Percentiles rank a stretch among this genome's conserved stretches.
phyloP scores from a whole-genome alignment of 2,888 invertebrate species.

The Nyleta sp. region DNA sequence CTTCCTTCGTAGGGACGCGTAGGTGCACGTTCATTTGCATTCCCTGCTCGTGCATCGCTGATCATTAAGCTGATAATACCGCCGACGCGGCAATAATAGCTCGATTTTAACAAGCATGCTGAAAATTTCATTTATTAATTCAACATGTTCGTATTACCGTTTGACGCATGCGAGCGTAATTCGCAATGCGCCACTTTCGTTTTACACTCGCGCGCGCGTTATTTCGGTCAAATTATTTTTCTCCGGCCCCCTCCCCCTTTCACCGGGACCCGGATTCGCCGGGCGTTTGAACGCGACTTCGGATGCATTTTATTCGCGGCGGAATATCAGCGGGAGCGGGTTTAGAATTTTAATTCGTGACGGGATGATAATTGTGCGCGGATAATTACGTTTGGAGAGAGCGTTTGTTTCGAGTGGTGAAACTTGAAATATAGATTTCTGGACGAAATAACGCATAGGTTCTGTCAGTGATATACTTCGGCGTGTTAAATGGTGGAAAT shows the following conservation, averaged over 20 bases:
- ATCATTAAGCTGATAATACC: conserved; percentile 63
- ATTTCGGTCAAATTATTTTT: conserved; percentile 37
- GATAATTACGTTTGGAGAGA: conserved; percentile 5
- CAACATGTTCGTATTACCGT: conserved; percentile 51
- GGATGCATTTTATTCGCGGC: too few species aligned
- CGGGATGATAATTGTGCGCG: conserved; percentile 5
- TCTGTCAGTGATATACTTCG: conserved; percentile 13
- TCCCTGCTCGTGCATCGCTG: conserved; percentile 59
- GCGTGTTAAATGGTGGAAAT: conserved; percentile 28
- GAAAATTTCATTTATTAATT: conserved; percentile 65
- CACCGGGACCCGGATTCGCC: not conserved
- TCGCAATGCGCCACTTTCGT: conserved; percentile 32
- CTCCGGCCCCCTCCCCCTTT: not conserved
- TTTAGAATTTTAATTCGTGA: conserved; percentile 6
- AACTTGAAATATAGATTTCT: conserved; percentile 24
- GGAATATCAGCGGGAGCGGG: too few species aligned
- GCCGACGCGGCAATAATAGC: conserved; percentile 54
- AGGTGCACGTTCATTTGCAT: conserved; percentile 60
- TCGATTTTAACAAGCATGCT: conserved; percentile 60
- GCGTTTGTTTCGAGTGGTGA: conserved; percentile 8
- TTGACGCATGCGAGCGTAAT: conserved; percentile 42
- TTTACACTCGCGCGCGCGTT: conserved; percentile 5
- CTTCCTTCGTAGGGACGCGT: conserved; percentile 43
- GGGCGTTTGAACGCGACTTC: not conserved
- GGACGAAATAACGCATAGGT: conserved; percentile 4